These are phyloP conservation scores for Neofelis nebulosa DNA, from an alignment of 2,113 vertebrate genomes.

Conservation along the genomic window DNA sequence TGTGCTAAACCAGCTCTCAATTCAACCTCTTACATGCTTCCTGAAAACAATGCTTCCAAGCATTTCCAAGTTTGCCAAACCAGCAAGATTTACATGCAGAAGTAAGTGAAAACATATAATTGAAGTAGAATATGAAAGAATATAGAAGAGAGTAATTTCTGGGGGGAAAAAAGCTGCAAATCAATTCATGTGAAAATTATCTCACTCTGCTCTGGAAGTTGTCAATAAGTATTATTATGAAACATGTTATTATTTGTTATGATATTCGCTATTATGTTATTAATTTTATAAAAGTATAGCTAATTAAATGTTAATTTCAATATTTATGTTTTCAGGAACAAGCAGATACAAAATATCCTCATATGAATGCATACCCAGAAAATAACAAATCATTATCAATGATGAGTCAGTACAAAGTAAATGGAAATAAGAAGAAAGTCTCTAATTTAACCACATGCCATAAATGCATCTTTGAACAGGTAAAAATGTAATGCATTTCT, in stretches of 20 bases:
- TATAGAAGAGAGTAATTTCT: neutral
- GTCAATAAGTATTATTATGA: neutral
- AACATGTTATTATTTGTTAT: neutral
- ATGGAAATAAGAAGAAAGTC: constrained; percentile 53
- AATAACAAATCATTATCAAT: constrained; percentile 14
- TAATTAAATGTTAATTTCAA: neutral
- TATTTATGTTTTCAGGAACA: neutral
- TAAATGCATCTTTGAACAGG: constrained; percentile 54
- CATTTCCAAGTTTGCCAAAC: neutral
- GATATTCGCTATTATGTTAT: neutral
- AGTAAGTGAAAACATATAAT: neutral
- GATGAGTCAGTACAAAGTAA: constrained; percentile 71
- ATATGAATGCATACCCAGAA: neutral
- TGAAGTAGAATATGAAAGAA: neutral
- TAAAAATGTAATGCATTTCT: constrained; percentile 71
- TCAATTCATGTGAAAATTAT: neutral
- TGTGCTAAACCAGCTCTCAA: neutral
- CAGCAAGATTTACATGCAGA: neutral
- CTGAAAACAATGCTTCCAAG: neutral
- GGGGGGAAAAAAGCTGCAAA: neutral
- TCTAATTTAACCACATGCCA: constrained; percentile 54
- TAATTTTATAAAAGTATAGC: neutral
- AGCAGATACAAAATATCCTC: neutral
- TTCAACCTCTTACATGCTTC: neutral
- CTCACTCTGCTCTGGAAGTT: neutral